A percentile compares a stretch with the other conserved stretches of the same genome.
Evolutionary conservation across 2,113 vertebrate genomes (phyloP).

Genomic region (Anolis carolinensis): DNA sequence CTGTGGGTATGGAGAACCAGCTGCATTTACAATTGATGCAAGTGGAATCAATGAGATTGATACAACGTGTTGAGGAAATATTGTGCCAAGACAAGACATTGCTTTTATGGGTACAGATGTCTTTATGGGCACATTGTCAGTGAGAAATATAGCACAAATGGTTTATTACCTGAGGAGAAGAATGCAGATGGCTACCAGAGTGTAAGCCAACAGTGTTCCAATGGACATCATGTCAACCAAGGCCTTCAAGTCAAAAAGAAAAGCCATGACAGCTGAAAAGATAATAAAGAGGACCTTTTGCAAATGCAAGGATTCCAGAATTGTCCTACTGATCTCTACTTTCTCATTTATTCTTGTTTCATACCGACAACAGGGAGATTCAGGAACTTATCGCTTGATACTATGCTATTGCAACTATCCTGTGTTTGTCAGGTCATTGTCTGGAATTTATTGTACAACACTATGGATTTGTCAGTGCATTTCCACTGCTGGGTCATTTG

Average conservation of each 20-base stretch:
- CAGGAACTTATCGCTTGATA: too few relatives aligned
- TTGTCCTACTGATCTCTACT: neutral
- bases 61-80: neutral
- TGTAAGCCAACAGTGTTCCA: slow-evolving; percentile 86
- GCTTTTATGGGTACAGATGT: too few relatives aligned
- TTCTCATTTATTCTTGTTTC: neutral
- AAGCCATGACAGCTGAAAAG: slow-evolving; percentile 81
- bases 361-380: neutral
- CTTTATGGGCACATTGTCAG: neutral
- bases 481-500: too few relatives aligned
- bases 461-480: too few relatives aligned
- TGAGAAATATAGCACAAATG: neutral
- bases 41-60: neutral
- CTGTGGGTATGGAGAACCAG: too few relatives aligned
- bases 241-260: slow-evolving; percentile 85
- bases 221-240: slow-evolving; percentile 89
- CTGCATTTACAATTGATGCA: neutral
- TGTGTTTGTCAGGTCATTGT: too few relatives aligned
- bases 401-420: too few relatives aligned
- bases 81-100: neutral
- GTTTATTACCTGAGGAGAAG: slow-evolving; percentile 83
- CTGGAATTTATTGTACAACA: too few relatives aligned
- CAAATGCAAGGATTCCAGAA: neutral
- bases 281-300: neutral
- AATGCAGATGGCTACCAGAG: slow-evolving; percentile 85